These are phyloP conservation scores for Indicator maculatus DNA, from an alignment of 2,113 vertebrate genomes.

Conservation along the genomic window DNA sequence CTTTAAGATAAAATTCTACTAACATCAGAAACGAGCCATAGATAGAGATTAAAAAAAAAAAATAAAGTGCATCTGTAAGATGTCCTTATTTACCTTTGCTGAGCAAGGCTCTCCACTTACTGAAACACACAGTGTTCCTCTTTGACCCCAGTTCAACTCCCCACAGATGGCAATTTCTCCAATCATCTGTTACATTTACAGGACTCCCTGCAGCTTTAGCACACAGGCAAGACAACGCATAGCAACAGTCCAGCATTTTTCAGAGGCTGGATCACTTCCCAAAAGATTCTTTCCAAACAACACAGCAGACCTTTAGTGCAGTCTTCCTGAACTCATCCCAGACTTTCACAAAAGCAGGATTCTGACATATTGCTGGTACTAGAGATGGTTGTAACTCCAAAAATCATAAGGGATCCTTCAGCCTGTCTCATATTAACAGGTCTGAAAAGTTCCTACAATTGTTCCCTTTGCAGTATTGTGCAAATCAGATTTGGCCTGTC, in stretches of 20 bases:
- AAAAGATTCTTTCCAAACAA: neutral
- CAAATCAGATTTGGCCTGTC: slow-evolving; percentile 33
- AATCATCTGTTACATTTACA: slow-evolving; percentile 3
- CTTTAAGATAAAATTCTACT: slow-evolving; percentile 60
- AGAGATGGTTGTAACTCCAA: neutral
- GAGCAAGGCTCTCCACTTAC: slow-evolving; percentile 64
- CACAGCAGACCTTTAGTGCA: neutral
- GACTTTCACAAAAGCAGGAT: neutral
- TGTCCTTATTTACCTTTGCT: slow-evolving; percentile 66
- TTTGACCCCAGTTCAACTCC: neutral
- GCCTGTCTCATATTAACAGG: neutral
- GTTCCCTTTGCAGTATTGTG: slow-evolving; percentile 25
- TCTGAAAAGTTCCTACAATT: slow-evolving; percentile 2
- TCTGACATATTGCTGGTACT: slow-evolving; percentile 24
- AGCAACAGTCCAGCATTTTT: slow-evolving; percentile 31
- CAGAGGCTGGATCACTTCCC: neutral
- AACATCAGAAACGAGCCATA: slow-evolving; percentile 65
- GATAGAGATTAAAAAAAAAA: slow-evolving; percentile 63
- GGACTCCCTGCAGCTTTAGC: slow-evolving; percentile 48
- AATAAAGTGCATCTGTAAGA: slow-evolving; percentile 81
- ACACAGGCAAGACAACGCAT: slow-evolving; percentile 22
- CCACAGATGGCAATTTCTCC: slow-evolving; percentile 42
- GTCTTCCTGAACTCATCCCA: neutral
- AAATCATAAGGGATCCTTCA: neutral
- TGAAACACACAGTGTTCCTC: slow-evolving; percentile 66